Evolutionary conservation across 2,888 invertebrate genomes (phyloP).

Genomic region (Pogonocherus hispidulus): DNA sequence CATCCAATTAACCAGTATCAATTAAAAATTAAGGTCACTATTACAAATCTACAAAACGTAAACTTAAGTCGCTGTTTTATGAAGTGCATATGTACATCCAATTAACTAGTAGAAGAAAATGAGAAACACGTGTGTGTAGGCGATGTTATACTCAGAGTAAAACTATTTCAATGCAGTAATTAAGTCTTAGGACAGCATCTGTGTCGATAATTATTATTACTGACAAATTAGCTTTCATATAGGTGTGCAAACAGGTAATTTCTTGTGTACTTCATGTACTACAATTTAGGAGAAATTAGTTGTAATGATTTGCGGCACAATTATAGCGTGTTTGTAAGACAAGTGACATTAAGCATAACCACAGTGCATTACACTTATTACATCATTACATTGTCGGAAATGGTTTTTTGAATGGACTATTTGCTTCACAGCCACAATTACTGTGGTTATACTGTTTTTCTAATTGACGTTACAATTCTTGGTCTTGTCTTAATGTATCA

Average conservation of each 20-base stretch:
- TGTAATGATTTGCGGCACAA: conserved; percentile 16
- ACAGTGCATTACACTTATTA: conserved; percentile 33
- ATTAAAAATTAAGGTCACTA: too few species aligned
- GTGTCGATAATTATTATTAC: too few species aligned
- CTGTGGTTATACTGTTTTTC: conserved; percentile 26
- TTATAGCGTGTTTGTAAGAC: conserved; percentile 10
- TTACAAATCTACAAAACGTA: too few species aligned
- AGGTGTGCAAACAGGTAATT: background rate
- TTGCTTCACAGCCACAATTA: conserved; percentile 30
- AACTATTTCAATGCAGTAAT: too few species aligned
- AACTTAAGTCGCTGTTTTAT: too few species aligned
- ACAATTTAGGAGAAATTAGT: background rate
- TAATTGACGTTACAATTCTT: conserved; percentile 28
- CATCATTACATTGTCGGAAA: conserved; percentile 35
- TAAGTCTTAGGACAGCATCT: too few species aligned
- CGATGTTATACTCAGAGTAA: too few species aligned
- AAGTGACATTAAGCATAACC: conserved; percentile 27
- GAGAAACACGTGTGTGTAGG: too few species aligned
- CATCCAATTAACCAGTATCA: too few species aligned
- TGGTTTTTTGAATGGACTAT: conserved; percentile 32
- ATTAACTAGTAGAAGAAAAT: too few species aligned
- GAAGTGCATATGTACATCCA: too few species aligned
- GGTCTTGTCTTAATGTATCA: conserved; percentile 16
- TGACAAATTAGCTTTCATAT: background rate
- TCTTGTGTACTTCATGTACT: background rate